These are phyloP conservation scores for Larimichthys polyactis DNA, from an alignment of 2,113 vertebrate genomes.

Conservation along the genomic window DNA sequence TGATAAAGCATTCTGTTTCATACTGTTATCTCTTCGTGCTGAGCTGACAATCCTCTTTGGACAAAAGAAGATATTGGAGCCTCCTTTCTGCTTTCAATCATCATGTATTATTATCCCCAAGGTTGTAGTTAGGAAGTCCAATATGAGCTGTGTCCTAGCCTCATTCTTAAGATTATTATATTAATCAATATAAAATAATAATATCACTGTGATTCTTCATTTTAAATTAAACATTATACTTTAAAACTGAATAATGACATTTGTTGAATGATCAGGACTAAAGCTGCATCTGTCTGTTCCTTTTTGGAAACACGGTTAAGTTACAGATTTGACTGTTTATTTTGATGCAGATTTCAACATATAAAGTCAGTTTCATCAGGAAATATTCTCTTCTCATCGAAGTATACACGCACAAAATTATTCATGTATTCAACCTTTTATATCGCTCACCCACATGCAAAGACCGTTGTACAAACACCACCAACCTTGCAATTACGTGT, in stretches of 20 bases:
- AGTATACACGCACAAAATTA: slow-evolving; percentile 29
- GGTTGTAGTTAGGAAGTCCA: not conserved
- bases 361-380: not conserved
- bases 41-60: not conserved
- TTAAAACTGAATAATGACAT: too few species aligned
- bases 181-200: not conserved
- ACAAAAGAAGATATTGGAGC: not conserved
- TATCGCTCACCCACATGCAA: slow-evolving; percentile 39
- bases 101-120: not conserved
- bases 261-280: not conserved
- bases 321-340: slow-evolving; percentile 7
- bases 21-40: not conserved
- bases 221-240: too few species aligned
- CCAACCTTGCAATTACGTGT: slow-evolving; percentile 35
- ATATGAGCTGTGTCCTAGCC: not conserved
- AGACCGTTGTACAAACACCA: slow-evolving; percentile 8
- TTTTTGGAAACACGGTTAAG: not conserved
- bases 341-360: slow-evolving; percentile 35
- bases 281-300: not conserved
- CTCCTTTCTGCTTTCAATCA: not conserved
- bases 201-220: not conserved
- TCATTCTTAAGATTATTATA: not conserved
- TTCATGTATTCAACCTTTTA: slow-evolving; percentile 60
- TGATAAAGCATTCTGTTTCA: not conserved
- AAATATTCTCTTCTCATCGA: slow-evolving; percentile 31